Evolutionary conservation across 64 coral and sea anemone genomes (phyloP).

Genomic region (Pocillopora verrucosa): DNA sequence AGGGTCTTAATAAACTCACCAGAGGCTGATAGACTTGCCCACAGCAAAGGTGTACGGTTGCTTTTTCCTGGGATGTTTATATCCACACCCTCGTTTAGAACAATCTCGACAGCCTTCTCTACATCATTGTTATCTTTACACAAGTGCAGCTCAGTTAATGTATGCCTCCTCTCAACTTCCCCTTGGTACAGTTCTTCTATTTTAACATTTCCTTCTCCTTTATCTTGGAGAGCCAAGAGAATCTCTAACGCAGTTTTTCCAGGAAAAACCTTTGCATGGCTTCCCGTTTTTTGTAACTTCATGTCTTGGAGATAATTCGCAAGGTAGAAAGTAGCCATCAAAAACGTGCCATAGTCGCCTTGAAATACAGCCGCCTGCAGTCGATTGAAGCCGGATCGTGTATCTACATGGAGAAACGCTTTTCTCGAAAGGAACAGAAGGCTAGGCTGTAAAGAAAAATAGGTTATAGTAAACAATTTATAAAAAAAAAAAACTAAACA

Average conservation of each 20-base stretch:
- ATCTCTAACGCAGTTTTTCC: neutral
- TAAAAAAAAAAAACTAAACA: no score
- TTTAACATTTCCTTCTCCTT: neutral
- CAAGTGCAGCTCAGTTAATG: neutral
- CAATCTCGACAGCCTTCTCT: neutral
- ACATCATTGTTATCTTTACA: neutral
- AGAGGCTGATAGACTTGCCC: neutral
- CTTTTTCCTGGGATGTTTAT: neutral
- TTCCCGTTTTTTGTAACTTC: no score
- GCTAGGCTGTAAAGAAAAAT: no score
- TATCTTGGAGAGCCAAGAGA: neutral
- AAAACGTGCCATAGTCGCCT: no score
- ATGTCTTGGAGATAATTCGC: no score
- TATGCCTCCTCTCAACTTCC: neutral
- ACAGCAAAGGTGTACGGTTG: neutral
- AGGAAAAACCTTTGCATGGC: no score
- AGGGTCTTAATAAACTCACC: neutral
- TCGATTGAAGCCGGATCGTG: no score
- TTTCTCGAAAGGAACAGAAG: no score
- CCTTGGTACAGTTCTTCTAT: neutral
- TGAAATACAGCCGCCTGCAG: no score
- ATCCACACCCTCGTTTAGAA: neutral
- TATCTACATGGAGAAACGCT: no score
- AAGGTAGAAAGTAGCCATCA: no score
- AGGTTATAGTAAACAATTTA: no score